Evolutionary conservation across 2,797 vertebrate genomes (phyloP).

Genomic region (Coregonus ussuriensis): DNA sequence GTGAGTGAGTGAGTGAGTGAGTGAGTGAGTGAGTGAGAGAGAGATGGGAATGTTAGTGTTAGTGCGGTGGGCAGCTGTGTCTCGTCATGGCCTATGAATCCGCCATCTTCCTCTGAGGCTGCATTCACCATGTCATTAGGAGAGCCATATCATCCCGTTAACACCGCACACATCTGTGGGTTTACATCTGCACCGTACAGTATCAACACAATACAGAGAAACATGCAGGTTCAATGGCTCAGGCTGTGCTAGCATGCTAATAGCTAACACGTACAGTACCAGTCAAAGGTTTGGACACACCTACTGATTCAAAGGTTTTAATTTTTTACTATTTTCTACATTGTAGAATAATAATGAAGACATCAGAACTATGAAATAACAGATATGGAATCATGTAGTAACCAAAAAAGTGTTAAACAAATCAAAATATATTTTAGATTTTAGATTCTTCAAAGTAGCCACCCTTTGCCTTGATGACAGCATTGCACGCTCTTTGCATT

Average conservation of each 20-base stretch:
- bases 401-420: too few relatives aligned
- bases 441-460: too few relatives aligned
- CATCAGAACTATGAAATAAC: too few relatives aligned
- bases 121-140: constrained; percentile 50
- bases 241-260: not conserved
- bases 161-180: constrained; percentile 45
- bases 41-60: not conserved
- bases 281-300: too few relatives aligned
- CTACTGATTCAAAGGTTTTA: too few relatives aligned
- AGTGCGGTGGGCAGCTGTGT: constrained; percentile 33
- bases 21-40: not conserved
- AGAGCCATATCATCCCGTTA: constrained; percentile 39
- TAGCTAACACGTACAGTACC: not conserved
- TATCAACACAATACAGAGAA: not conserved
- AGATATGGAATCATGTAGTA: too few relatives aligned
- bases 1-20: not conserved
- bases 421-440: too few relatives aligned
- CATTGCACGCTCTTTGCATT: too few relatives aligned
- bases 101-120: constrained; percentile 21
- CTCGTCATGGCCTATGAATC: constrained; percentile 19
- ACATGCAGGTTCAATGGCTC: not conserved
- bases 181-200: not conserved
- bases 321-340: too few relatives aligned
- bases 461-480: too few relatives aligned
- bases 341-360: too few relatives aligned